A percentile compares a stretch with the other conserved stretches of the same genome.
Evolutionary conservation across 2,888 invertebrate genomes (phyloP).

Genomic region (Copidosoma aretas): DNA sequence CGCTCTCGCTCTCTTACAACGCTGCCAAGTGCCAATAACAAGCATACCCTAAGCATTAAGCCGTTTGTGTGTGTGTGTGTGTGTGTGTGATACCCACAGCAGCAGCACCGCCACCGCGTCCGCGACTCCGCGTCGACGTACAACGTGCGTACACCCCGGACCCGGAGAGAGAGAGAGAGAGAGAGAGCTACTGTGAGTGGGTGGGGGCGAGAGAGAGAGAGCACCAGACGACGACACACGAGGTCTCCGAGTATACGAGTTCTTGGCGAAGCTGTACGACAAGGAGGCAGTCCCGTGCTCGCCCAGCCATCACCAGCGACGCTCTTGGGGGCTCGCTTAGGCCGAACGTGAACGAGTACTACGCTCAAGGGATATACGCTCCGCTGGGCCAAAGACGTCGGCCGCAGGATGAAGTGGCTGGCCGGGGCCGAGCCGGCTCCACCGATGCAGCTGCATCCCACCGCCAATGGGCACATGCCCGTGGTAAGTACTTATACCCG

Average conservation of each 20-base stretch:
- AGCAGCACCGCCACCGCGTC: not conserved
- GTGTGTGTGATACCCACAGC: too few species aligned
- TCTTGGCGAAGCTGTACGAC: too few species aligned
- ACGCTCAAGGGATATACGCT: not conserved
- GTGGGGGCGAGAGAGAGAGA: too few species aligned
- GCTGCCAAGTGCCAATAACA: too few species aligned
- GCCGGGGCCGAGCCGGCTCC: constrained; percentile 72
- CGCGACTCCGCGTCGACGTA: constrained; percentile 3
- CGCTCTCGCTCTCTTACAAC: too few species aligned
- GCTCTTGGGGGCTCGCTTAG: too few species aligned
- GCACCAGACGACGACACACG: not conserved
- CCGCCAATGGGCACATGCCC: constrained; percentile 61
- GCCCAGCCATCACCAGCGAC: not conserved
- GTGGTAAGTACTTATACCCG: constrained; percentile 49
- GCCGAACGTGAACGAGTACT: too few species aligned
- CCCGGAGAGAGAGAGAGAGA: not conserved
- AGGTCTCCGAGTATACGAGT: too few species aligned
- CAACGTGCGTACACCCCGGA: constrained; percentile 3
- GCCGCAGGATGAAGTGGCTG: constrained; percentile 60
- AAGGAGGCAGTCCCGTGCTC: not conserved
- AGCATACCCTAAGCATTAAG: too few species aligned
- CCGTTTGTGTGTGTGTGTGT: too few species aligned
- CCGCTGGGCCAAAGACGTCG: constrained; percentile 19
- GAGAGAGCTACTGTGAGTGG: constrained; percentile 41
- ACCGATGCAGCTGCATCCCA: constrained; percentile 61